phyloP scores from a whole-genome alignment of 2,797 vertebrate genomes.

The Arrhamphus sclerolepis region DNA sequence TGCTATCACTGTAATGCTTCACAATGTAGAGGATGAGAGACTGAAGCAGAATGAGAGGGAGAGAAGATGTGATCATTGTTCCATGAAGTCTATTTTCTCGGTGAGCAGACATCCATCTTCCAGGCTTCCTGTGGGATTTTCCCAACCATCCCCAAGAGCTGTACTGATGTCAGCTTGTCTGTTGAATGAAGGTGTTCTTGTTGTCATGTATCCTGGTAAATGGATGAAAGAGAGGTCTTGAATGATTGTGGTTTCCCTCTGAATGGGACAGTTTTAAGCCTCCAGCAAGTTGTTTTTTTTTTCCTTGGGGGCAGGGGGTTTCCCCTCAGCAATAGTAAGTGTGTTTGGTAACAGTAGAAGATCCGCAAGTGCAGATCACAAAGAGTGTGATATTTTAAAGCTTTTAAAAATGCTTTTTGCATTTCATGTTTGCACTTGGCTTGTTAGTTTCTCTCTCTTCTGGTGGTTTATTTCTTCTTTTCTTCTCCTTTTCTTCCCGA shows the following conservation, averaged over 20 bases:
- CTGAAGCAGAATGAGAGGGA: not conserved
- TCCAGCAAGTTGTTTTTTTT: conserved; percentile 16
- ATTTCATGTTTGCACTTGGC: conserved; percentile 7
- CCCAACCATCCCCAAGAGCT: conserved; percentile 23
- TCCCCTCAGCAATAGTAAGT: not conserved
- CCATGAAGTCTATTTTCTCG: conserved; percentile 68
- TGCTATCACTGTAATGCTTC: conserved; percentile 40
- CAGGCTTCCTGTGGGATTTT: conserved; percentile 41
- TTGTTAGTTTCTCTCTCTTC: not conserved
- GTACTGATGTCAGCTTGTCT: conserved; percentile 30
- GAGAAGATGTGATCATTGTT: conserved; percentile 54
- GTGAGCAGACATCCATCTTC: conserved; percentile 61
- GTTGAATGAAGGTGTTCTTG: conserved; percentile 35
- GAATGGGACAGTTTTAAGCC: conserved; percentile 36
- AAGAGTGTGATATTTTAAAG: not conserved
- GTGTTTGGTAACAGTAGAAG: conserved; percentile 2
- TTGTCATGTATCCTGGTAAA: conserved; percentile 24
- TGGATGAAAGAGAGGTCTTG: conserved; percentile 17
- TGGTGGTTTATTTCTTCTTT: conserved; percentile 12
- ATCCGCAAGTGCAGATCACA: conserved; percentile 1
- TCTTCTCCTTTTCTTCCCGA: conserved; percentile 10
- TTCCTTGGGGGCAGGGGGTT: conserved; percentile 3
- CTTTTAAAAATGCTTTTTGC: not conserved
- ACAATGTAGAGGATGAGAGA: conserved; percentile 21
- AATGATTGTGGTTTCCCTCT: conserved; percentile 5